These are phyloP conservation scores for Lycaena phlaeas DNA, from an alignment of 2,888 invertebrate species.

Conservation along the genomic window DNA sequence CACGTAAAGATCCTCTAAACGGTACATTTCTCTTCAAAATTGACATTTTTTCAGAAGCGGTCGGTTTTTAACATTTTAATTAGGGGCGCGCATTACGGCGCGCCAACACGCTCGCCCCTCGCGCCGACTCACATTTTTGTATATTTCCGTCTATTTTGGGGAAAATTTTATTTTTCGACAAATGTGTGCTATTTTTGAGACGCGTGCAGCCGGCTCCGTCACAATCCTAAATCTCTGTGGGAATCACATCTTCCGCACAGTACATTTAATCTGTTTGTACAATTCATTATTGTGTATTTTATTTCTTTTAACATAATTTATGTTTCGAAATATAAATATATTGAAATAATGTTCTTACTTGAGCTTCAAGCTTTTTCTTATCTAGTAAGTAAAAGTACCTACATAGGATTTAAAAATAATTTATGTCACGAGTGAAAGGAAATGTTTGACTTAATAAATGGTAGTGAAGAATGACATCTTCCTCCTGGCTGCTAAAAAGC, in stretches of 20 bases:
- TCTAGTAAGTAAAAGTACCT: no score
- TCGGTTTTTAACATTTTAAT: conserved; percentile 73
- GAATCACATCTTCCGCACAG: conserved; percentile 47
- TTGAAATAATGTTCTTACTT: no score
- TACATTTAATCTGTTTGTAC: conserved; percentile 25
- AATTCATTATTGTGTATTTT: conserved; percentile 24
- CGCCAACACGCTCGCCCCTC: conserved; percentile 69
- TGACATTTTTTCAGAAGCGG: conserved; percentile 69
- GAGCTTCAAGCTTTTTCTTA: no score
- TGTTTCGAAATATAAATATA: conserved; percentile 14
- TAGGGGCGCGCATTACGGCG: conserved; percentile 72
- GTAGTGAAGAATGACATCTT: conserved; percentile 60
- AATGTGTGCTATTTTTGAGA: conserved; percentile 67
- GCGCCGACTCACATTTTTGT: conserved; percentile 69
- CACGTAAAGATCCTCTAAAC: conserved; percentile 62
- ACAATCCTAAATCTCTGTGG: conserved; percentile 68
- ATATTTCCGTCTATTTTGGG: conserved; percentile 71
- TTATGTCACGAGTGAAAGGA: conserved; percentile 48
- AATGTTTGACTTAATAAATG: conserved; percentile 58
- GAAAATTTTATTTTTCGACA: conserved; percentile 72
- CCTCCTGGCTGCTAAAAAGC: conserved; percentile 59
- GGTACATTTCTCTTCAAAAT: conserved; percentile 71
- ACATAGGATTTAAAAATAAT: conserved; percentile 36
- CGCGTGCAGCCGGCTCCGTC: conserved; percentile 66
- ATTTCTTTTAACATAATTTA: conserved; percentile 13